phyloP scores from a whole-genome alignment of 1,140 invertebrate genomes.

The Drosophila tani region DNA sequence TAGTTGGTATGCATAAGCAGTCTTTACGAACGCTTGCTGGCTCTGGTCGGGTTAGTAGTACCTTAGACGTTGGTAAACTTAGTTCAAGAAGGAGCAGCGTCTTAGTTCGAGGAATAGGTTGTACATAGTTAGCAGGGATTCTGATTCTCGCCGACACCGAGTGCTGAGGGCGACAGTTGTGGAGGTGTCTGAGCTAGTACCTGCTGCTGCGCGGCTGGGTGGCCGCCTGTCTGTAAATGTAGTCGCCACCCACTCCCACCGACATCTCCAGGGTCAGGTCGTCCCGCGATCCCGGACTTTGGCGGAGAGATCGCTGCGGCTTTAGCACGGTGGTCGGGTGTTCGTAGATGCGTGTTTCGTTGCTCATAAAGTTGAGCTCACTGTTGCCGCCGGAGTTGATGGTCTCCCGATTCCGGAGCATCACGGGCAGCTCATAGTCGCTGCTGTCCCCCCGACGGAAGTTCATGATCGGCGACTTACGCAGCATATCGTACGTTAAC shows the following conservation, averaged over 20 bases:
- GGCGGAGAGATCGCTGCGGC: slow-evolving; percentile 53
- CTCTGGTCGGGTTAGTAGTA: slow-evolving; percentile 42
- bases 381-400: slow-evolving; percentile 82
- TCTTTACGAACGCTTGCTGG: slow-evolving; percentile 30
- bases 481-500: slow-evolving; percentile 78
- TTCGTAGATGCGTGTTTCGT: slow-evolving; percentile 77
- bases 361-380: slow-evolving; percentile 82
- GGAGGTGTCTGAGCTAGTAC: slow-evolving; percentile 58
- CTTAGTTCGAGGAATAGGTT: slow-evolving; percentile 22
- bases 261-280: slow-evolving; percentile 58
- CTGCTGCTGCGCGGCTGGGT: slow-evolving; percentile 67
- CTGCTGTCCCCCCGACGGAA: slow-evolving; percentile 70
- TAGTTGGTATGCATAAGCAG: slow-evolving; percentile 47
- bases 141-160: background rate
- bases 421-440: slow-evolving; percentile 61
- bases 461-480: slow-evolving; percentile 79
- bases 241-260: slow-evolving; percentile 63
- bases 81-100: slow-evolving; percentile 16
- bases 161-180: background rate
- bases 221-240: slow-evolving; percentile 57
- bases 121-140: slow-evolving; percentile 22
- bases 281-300: slow-evolving; percentile 63
- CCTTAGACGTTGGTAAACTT: slow-evolving; percentile 14
- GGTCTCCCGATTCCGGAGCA: slow-evolving; percentile 72
- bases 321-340: slow-evolving; percentile 75